Conservation (phyloP, 2,797 vertebrate genomes). For the Pangasius sanitwongsei region DNA sequence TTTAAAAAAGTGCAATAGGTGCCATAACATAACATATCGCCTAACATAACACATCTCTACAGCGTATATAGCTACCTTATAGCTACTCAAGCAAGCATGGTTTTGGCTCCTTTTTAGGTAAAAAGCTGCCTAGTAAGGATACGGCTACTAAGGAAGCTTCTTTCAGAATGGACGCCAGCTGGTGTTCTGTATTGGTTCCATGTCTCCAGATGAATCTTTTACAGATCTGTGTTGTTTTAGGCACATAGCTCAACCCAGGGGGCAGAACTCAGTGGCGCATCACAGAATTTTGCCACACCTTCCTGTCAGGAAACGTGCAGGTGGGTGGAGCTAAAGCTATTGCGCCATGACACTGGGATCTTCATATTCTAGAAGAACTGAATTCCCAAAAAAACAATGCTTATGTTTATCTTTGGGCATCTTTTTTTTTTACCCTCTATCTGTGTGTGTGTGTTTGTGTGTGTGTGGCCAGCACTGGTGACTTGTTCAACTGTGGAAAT, state of each 20-base stretch:
- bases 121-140: not conserved
- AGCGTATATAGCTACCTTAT: not conserved
- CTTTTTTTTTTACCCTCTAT: not conserved
- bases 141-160: not conserved
- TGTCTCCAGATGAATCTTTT: not conserved
- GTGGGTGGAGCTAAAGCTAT: conserved; percentile 70
- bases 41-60: too few species aligned
- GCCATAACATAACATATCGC: too few species aligned
- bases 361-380: not conserved
- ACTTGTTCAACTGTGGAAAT: conserved; percentile 81
- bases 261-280: conserved; percentile 78
- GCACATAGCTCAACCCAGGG: conserved; percentile 88
- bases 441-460: conserved; percentile 25
- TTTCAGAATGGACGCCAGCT: not conserved
- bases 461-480: conserved; percentile 71
- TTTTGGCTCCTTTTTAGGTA: not conserved
- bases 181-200: not conserved
- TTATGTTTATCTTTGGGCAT: conserved; percentile 27
- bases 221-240: conserved; percentile 77
- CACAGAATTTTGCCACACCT: conserved; percentile 83
- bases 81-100: not conserved
- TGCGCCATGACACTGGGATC: not conserved
- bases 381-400: not conserved
- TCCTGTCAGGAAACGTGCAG: conserved; percentile 96
- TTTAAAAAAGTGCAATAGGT: too few species aligned